phyloP scores from a whole-genome alignment of 2,888 invertebrate species.

The Theretra japonica region DNA sequence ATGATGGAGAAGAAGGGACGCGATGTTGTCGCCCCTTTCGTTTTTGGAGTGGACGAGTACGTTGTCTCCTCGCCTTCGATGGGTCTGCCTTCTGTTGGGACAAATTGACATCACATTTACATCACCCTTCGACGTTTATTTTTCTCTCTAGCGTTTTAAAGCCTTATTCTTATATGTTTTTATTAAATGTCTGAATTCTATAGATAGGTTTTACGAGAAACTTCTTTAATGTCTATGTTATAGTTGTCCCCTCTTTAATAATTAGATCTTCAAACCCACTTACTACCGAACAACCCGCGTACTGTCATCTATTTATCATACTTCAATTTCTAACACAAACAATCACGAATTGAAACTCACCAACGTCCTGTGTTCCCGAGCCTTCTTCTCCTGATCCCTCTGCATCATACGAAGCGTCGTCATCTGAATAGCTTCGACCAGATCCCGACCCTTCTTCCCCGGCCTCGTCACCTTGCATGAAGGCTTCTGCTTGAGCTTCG shows the following conservation, averaged over 20 bases:
- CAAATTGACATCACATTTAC: too few species aligned
- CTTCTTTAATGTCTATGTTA: too few species aligned
- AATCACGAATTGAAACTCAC: conserved; percentile 49
- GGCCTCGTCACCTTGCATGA: conserved; percentile 86
- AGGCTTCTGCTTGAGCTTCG: conserved; percentile 68
- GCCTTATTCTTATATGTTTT: too few species aligned
- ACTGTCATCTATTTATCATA: not conserved
- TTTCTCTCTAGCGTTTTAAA: too few species aligned
- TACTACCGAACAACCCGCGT: too few species aligned
- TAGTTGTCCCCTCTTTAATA: too few species aligned
- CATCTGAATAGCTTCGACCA: conserved; percentile 79
- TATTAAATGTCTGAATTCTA: too few species aligned
- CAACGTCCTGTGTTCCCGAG: conserved; percentile 66
- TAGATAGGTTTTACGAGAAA: too few species aligned
- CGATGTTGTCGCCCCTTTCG: conserved; percentile 51
- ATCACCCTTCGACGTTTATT: too few species aligned
- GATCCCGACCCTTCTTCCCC: conserved; percentile 86
- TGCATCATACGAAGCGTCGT: conserved; percentile 79
- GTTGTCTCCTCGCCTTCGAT: conserved; percentile 53
- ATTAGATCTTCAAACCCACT: too few species aligned
- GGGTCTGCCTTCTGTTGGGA: conserved; percentile 47
- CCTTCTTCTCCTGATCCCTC: conserved; percentile 79
- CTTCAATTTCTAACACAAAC: not conserved
- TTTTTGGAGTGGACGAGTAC: conserved; percentile 63
- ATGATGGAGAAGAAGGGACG: conserved; percentile 47